These are phyloP conservation scores for Pseudoips prasinana DNA, from an alignment of 2,888 invertebrate species.

Conservation along the genomic window DNA sequence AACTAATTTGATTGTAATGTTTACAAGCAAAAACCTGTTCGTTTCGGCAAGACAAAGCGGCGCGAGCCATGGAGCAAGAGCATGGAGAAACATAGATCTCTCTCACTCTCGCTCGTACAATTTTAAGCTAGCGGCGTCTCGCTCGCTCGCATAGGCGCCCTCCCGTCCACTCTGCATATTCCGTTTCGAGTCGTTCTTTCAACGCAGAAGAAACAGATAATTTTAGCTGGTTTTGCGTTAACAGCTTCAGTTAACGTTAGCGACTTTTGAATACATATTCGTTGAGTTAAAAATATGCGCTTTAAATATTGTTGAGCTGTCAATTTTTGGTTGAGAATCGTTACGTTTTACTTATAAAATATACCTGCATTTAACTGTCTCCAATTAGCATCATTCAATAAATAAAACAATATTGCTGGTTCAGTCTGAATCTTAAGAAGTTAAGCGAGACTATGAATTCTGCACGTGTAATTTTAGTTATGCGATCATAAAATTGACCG, in stretches of 20 bases:
- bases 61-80: slow-evolving; percentile 2
- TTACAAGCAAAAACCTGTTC: slow-evolving; percentile 1
- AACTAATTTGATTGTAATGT: slow-evolving; percentile 1
- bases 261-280: slow-evolving; percentile 2
- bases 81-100: slow-evolving; percentile 1
- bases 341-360: no score
- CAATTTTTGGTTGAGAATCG: no score
- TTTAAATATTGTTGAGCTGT: slow-evolving; percentile 1
- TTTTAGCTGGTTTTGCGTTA: slow-evolving; percentile 6
- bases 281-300: slow-evolving; percentile 3
- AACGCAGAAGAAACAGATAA: slow-evolving; percentile 2
- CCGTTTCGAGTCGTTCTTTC: neutral
- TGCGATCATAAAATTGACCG: neutral
- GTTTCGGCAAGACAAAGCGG: slow-evolving; percentile 1
- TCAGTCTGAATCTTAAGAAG: slow-evolving; percentile 6
- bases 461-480: slow-evolving; percentile 4
- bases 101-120: slow-evolving; percentile 2
- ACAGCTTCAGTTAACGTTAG: slow-evolving; percentile 1
- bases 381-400: neutral
- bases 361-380: no score
- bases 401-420: slow-evolving; percentile 8
- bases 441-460: slow-evolving; percentile 9
- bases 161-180: no score
- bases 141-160: slow-evolving; percentile 1
- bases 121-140: slow-evolving; percentile 1